These are phyloP conservation scores for Aphaenogaster floridana DNA, from an alignment of 1,140 invertebrate species.

Conservation along the genomic window DNA sequence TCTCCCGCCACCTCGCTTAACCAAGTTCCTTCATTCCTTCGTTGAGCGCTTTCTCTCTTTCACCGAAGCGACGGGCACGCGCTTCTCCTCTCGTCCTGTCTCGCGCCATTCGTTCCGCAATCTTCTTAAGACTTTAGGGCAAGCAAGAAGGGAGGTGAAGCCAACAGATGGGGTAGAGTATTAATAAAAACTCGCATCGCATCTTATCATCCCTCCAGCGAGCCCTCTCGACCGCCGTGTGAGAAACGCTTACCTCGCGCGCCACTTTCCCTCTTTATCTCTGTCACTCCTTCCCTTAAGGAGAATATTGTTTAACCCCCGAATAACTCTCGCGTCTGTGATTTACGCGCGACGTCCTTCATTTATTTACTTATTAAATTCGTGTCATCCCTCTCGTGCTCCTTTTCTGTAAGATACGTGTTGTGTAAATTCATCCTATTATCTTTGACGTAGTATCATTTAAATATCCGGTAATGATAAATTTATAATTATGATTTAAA, in stretches of 20 bases:
- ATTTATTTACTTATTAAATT: constrained; percentile 72
- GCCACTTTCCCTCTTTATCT: constrained; percentile 70
- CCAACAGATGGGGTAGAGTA: constrained; percentile 74
- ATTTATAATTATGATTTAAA: background rate
- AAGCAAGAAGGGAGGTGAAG: constrained; percentile 54
- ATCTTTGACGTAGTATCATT: background rate
- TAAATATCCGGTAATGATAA: background rate
- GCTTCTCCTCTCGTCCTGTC: constrained; percentile 48
- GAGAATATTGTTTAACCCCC: constrained; percentile 75
- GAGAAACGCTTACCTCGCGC: constrained; percentile 69
- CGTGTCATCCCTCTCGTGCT: constrained; percentile 40
- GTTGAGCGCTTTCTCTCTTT: constrained; percentile 22
- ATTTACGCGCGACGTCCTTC: constrained; percentile 64
- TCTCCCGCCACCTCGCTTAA: constrained; percentile 65
- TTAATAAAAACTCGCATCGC: constrained; percentile 79
- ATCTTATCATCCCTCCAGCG: constrained; percentile 74
- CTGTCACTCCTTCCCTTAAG: constrained; percentile 68
- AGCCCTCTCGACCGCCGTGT: constrained; percentile 69
- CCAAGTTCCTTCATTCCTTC: constrained; percentile 53
- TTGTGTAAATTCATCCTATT: background rate
- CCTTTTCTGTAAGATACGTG: constrained; percentile 9
- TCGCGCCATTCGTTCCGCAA: constrained; percentile 71
- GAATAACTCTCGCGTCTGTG: constrained; percentile 43
- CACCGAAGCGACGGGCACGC: constrained; percentile 35
- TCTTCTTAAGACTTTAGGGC: constrained; percentile 78